Conservation (phyloP, 2,797 vertebrate species). For the Apogon talboti region DNA sequence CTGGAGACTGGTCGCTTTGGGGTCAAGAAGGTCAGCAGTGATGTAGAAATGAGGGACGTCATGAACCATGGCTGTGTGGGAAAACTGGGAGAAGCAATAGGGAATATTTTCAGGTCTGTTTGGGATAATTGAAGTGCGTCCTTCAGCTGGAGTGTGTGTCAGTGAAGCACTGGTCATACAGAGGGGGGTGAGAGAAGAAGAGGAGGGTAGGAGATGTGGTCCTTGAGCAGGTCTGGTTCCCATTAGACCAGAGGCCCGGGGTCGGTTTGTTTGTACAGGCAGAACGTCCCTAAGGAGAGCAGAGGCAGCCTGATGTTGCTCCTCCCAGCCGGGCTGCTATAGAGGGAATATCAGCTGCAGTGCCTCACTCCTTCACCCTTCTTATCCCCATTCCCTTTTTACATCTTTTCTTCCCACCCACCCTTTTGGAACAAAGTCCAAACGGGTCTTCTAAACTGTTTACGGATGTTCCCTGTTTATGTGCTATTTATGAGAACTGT, state of each 20-base stretch:
- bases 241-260: constrained; percentile 83
- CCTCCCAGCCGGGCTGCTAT: constrained; percentile 68
- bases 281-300: constrained; percentile 80
- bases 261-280: constrained; percentile 84
- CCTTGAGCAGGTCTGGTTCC: constrained; percentile 83
- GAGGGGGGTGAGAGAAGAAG: constrained; percentile 24
- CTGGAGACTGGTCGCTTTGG: constrained; percentile 56
- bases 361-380: constrained; percentile 61
- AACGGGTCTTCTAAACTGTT: constrained; percentile 74
- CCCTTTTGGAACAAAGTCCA: constrained; percentile 69
- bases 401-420: constrained; percentile 49
- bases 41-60: constrained; percentile 59
- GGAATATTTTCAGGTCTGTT: constrained; percentile 86
- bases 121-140: constrained; percentile 85
- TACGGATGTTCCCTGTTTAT: constrained; percentile 81
- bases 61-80: constrained; percentile 67
- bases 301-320: constrained; percentile 74
- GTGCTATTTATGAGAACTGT: constrained; percentile 68
- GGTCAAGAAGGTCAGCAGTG: constrained; percentile 72
- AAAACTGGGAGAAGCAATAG: constrained; percentile 61
- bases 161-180: constrained; percentile 50
- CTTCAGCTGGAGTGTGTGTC: constrained; percentile 77
- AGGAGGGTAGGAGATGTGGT: constrained; percentile 61
- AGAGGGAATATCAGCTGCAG: constrained; percentile 76
- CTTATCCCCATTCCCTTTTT: constrained; percentile 38